Evolutionary conservation across 2,888 invertebrate species (phyloP).

Genomic region (Dicycla oo): DNA sequence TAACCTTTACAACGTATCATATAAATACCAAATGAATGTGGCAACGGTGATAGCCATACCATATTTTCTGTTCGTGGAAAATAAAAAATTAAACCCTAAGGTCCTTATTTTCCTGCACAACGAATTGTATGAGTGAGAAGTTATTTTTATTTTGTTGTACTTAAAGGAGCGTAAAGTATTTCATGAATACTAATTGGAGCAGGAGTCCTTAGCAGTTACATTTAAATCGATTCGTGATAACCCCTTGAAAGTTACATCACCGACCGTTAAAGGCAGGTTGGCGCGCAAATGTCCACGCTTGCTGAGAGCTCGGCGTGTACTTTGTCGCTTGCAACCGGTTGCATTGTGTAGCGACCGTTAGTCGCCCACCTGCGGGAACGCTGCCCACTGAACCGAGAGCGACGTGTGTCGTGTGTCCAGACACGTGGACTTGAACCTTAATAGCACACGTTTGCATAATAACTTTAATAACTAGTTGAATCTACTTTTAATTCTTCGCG

Average conservation of each 20-base stretch:
- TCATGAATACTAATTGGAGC: constrained; percentile 50
- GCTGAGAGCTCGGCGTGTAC: constrained; percentile 62
- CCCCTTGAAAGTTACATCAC: constrained; percentile 64
- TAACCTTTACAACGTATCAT: constrained; percentile 27
- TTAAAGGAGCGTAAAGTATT: constrained; percentile 35
- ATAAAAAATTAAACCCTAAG: constrained; percentile 19
- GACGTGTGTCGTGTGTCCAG: constrained; percentile 77
- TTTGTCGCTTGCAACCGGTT: constrained; percentile 74
- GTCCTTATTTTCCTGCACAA: constrained; percentile 39
- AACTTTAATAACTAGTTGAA: constrained; percentile 63
- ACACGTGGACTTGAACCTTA: constrained; percentile 77
- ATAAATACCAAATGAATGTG: constrained; percentile 20
- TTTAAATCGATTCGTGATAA: constrained; percentile 51
- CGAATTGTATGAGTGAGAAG: constrained; percentile 6
- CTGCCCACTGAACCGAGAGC: constrained; percentile 87
- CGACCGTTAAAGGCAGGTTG: constrained; percentile 68
- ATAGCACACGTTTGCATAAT: constrained; percentile 71
- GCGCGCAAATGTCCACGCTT: constrained; percentile 70
- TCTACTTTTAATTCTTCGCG: constrained; percentile 41
- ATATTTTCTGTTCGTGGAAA: constrained; percentile 1
- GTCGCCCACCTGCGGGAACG: constrained; percentile 86
- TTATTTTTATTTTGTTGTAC: constrained; percentile 24
- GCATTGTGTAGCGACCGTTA: constrained; percentile 84
- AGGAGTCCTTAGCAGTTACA: constrained; percentile 50
- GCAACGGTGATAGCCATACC: constrained; percentile 8